A percentile compares a stretch with the other conserved stretches of the same genome.
phyloP scores from a whole-genome alignment of 2,888 invertebrate genomes.

The Dioctria linearis region DNA sequence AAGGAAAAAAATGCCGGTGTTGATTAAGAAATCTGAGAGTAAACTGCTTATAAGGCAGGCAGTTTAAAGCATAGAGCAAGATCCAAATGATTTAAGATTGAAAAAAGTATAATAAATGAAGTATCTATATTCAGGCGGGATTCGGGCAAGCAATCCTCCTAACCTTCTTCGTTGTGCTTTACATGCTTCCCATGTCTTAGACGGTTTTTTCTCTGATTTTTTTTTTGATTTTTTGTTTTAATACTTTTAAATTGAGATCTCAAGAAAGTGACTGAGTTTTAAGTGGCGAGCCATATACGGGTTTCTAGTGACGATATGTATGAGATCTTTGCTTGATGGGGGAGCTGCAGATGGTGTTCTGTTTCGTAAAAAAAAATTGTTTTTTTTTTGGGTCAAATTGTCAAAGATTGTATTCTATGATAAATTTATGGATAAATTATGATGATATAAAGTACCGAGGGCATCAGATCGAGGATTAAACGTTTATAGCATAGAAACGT shows the following conservation, averaged over 20 bases:
- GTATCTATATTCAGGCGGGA: conserved; percentile 31
- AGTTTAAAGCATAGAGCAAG: conserved; percentile 4
- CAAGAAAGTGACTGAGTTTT: conserved; percentile 38
- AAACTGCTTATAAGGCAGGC: conserved; percentile 22
- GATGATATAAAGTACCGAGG: conserved; percentile 4
- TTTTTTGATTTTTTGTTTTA: conserved; percentile 28
- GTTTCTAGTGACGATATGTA: background rate
- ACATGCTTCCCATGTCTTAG: conserved; percentile 43
- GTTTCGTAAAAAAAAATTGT: background rate
- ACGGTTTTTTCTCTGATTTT: conserved; percentile 19
- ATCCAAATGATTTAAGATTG: conserved; percentile 38
- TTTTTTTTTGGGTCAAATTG: background rate
- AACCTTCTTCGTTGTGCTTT: background rate
- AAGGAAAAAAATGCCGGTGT: conserved; percentile 26
- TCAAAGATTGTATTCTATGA: background rate
- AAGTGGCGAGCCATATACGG: conserved; percentile 19
- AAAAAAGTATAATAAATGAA: conserved; percentile 30
- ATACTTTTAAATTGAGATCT: conserved; percentile 40
- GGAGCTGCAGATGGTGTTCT: background rate
- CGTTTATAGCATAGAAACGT: conserved; percentile 26
- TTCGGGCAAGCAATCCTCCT: background rate
- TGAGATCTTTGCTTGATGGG: background rate
- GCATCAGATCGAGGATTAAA: conserved; percentile 5
- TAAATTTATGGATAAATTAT: conserved; percentile 20
- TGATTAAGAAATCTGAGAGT: conserved; percentile 47